Conservation (phyloP, 2,797 vertebrate genomes). For the Alectoris magna region DNA sequence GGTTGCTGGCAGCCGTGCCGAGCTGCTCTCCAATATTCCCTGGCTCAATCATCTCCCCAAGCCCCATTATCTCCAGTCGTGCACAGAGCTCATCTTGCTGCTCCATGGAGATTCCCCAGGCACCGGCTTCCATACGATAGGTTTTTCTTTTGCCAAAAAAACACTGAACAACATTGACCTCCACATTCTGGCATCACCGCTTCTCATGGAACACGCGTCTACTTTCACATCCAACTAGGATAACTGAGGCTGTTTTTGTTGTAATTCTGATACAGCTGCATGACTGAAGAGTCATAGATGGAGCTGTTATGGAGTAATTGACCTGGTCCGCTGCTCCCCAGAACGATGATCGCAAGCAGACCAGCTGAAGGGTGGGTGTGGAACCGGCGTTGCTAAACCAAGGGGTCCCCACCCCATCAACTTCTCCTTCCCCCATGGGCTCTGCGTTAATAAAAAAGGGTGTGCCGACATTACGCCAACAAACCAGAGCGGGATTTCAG, state of each 20-base stretch:
- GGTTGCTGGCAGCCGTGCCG: neutral
- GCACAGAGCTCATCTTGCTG: slow-evolving; percentile 25
- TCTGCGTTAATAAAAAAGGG: neutral
- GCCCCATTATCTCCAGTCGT: slow-evolving; percentile 28
- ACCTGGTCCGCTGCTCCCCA: neutral
- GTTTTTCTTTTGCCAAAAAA: slow-evolving; percentile 46
- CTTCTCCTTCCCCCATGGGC: neutral
- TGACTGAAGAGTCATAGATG: neutral
- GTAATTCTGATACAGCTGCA: slow-evolving; percentile 41
- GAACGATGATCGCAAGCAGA: neutral
- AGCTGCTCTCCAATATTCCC: slow-evolving; percentile 26
- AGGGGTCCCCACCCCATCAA: slow-evolving; percentile 46
- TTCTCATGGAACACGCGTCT: slow-evolving; percentile 46
- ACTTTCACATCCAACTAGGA: slow-evolving; percentile 51
- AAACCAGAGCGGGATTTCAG: neutral
- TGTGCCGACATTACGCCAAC: neutral
- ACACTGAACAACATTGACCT: slow-evolving; percentile 50
- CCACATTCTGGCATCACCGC: slow-evolving; percentile 56
- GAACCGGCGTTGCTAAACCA: slow-evolving; percentile 1
- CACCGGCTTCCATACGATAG: slow-evolving; percentile 43
- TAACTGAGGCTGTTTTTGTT: slow-evolving; percentile 19
- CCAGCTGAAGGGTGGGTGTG: slow-evolving; percentile 60
- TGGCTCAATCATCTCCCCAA: slow-evolving; percentile 35
- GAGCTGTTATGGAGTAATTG: slow-evolving; percentile 10
- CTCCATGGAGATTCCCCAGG: slow-evolving; percentile 54